Evolutionary conservation across 2,797 vertebrate species (phyloP), one percentile per base, ranked within the genome.

Genomic region (Characodon lateralis): DNA sequence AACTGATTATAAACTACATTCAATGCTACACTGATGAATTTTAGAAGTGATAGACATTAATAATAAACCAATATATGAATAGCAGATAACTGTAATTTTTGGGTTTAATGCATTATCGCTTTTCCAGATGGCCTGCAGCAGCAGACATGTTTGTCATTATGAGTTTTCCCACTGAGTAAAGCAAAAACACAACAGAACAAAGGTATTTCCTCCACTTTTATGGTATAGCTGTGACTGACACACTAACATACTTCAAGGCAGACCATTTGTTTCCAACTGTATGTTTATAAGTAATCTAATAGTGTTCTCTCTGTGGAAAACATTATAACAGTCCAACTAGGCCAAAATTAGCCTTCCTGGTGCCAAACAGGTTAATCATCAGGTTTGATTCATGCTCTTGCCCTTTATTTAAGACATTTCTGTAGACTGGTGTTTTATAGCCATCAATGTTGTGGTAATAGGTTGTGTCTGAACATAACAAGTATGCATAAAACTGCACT

Each of bases 391-490:
- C 92, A 92, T 70, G 79, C 83, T 85, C 81, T 84, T 79, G 84
- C 85, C 70, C 88, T 94, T 88, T 88, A 93, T 91, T 93, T 93
- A 93, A 92, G 82, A 86, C 85, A 83, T 86, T 91, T 89, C 83
- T 87, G 82, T 85, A 78, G 88, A 89, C 82, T 87, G 80, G 88
- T 83, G 88, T 93, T 96, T 95, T 94, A 95, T 89, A 91, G 90
- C 89, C 71, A 26, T 84, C 71, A 86, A 94, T 92, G 94, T 92
- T 94, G 92, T 43, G 92, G 93, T 94, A 78, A 66, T 81, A 89
- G 84, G 85, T 82, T 90, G 73, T 92, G 89, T 87, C 88, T 82
- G 83, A 89, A 90, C 94, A 90, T 87, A 91, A 91, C 86, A 93
- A 79, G 83, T 87, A 91, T 89, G 88, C 85, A 74, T 81, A 90